These are phyloP conservation scores for Mycogona germanica DNA, from an alignment of 2,888 invertebrate genomes.

Conservation along the genomic window DNA sequence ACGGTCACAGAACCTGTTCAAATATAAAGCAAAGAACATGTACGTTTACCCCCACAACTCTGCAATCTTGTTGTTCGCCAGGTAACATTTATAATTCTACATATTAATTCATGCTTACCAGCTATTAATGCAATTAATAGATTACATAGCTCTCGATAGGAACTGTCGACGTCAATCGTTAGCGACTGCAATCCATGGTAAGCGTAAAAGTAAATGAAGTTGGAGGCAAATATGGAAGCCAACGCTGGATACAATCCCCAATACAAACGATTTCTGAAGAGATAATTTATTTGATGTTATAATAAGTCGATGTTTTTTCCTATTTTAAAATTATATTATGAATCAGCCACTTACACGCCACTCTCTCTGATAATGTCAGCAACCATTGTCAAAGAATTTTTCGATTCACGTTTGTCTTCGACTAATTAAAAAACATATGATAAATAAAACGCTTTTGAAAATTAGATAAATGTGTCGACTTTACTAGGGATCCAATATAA, in stretches of 20 bases:
- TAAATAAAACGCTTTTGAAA: too few relatives aligned
- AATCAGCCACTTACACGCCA: conserved; percentile 49
- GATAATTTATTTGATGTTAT: background rate
- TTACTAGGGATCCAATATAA: too few relatives aligned
- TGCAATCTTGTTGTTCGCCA: too few relatives aligned
- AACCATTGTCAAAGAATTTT: conserved; percentile 52
- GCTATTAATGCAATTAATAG: too few relatives aligned
- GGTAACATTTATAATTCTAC: too few relatives aligned
- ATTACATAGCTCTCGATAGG: too few relatives aligned
- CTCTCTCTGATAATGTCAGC: conserved; percentile 52
- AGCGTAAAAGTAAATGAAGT: conserved; percentile 90
- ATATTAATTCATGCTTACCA: too few relatives aligned
- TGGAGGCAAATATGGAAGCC: conserved; percentile 71
- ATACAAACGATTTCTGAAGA: conserved; percentile 50
- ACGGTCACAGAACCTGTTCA: conserved; percentile 59
- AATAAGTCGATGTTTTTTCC: too few relatives aligned
- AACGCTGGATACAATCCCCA: conserved; percentile 69
- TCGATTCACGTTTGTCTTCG: conserved; percentile 52
- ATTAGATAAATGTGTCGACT: too few relatives aligned
- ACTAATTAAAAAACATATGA: too few relatives aligned
- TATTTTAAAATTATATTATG: too few relatives aligned
- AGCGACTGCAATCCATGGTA: conserved; percentile 67
- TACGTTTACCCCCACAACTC: conserved; percentile 30
- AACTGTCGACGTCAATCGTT: background rate
- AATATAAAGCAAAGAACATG: too few relatives aligned